Conservation (phyloP, 2,797 vertebrate species). For the Pseudomugil tenellus region DNA sequence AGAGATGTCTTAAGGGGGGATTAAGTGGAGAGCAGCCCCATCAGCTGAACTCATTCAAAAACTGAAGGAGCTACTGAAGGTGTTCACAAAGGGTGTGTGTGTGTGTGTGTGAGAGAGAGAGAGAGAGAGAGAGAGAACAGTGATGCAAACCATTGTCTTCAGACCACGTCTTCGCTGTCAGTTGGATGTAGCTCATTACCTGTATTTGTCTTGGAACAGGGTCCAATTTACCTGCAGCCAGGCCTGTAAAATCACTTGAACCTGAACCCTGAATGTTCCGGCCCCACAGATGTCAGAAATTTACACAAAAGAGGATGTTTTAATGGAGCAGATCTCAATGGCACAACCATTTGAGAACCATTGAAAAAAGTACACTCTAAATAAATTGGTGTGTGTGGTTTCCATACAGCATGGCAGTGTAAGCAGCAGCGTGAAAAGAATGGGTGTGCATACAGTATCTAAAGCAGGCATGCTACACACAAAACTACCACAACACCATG, state of each 20-base stretch:
- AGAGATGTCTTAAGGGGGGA: conserved; percentile 61
- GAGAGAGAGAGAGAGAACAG: conserved; percentile 39
- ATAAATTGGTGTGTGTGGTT: conserved; percentile 40
- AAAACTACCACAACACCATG: neutral
- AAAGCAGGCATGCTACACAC: neutral
- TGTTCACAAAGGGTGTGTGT: conserved; percentile 36
- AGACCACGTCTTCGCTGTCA: conserved; percentile 47
- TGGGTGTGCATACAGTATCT: conserved; percentile 25
- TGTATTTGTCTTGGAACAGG: conserved; percentile 71
- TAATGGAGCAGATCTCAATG: conserved; percentile 51
- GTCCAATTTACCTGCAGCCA: conserved; percentile 67
- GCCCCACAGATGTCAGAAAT: conserved; percentile 45
- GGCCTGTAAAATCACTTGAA: conserved; percentile 72
- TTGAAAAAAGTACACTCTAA: conserved; percentile 35
- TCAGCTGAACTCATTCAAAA: conserved; percentile 53
- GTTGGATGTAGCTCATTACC: conserved; percentile 68
- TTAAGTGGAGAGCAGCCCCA: conserved; percentile 53
- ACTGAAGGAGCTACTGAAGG: conserved; percentile 41
- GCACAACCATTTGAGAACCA: conserved; percentile 19
- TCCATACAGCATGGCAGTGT: conserved; percentile 29
- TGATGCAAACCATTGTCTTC: conserved; percentile 21
- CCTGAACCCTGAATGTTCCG: conserved; percentile 54
- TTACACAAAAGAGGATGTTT: conserved; percentile 56
- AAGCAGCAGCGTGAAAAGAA: conserved; percentile 5
- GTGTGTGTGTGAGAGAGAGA: conserved; percentile 45